Conservation (phyloP, 2,888 invertebrate species). For the Clistopyga incitator region DNA sequence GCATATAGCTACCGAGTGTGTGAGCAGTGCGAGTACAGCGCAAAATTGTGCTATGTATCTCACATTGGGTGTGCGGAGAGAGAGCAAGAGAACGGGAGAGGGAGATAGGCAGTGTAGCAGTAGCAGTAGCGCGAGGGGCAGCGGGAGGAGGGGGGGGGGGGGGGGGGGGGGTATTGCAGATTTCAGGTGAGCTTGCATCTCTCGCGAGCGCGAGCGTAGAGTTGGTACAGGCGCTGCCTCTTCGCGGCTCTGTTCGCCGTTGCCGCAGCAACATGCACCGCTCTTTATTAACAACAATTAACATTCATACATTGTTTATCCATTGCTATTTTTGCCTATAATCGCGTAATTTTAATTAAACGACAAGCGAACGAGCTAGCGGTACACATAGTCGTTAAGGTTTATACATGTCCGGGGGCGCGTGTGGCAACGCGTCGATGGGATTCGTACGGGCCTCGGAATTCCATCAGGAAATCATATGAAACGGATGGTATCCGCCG, state of each 20-base stretch:
- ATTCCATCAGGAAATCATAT: conserved; percentile 70
- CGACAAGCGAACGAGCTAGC: conserved; percentile 47
- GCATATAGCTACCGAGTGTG: not conserved
- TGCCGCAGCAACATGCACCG: conserved; percentile 83
- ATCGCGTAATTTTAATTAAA: conserved; percentile 71
- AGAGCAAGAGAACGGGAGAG: not conserved
- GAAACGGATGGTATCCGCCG: conserved; percentile 48
- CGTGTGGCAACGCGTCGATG: conserved; percentile 13
- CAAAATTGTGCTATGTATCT: not conserved
- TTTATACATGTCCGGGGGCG: not conserved
- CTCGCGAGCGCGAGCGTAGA: conserved; percentile 69
- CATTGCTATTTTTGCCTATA: conserved; percentile 70
- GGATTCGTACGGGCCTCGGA: conserved; percentile 61
- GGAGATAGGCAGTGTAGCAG: not conserved
- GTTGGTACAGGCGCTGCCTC: conserved; percentile 78
- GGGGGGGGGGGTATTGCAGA: conserved; percentile 67
- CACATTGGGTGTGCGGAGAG: not conserved
- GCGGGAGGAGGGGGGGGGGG: conserved; percentile 41
- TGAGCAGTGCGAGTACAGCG: not conserved
- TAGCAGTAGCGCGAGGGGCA: conserved; percentile 2
- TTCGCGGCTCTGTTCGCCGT: conserved; percentile 83
- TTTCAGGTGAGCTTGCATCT: conserved; percentile 73
- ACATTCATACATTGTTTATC: conserved; percentile 80
- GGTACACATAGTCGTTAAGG: conserved; percentile 17
- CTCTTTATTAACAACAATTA: conserved; percentile 85